Conservation (phyloP, 2,113 vertebrate genomes). For the Galbula dea region DNA sequence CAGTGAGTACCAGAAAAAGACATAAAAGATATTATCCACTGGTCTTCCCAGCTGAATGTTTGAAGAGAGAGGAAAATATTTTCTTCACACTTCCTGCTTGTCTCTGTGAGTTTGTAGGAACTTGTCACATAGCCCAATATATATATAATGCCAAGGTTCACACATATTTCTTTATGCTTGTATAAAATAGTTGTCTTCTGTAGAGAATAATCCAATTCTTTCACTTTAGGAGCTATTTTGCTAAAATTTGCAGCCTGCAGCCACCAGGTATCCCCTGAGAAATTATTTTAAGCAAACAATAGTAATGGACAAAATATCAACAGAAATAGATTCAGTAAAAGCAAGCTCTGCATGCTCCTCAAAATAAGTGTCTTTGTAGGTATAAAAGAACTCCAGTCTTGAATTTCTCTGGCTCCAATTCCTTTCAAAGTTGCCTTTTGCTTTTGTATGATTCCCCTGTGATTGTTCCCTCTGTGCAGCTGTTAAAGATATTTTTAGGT, state of each 20-base stretch:
- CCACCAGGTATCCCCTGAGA: not conserved
- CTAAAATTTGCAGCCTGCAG: not conserved
- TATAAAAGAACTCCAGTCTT: slow-evolving; percentile 28
- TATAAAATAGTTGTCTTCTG: slow-evolving; percentile 30
- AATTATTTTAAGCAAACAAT: slow-evolving; percentile 45
- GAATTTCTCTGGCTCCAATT: slow-evolving; percentile 34
- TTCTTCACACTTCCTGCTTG: slow-evolving; percentile 1
- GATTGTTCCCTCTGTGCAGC: slow-evolving; percentile 44
- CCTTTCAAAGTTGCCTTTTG: slow-evolving; percentile 46
- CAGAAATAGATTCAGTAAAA: slow-evolving; percentile 32
- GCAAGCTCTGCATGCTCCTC: not conserved
- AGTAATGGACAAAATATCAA: not conserved
- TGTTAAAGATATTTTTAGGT: slow-evolving; percentile 68
- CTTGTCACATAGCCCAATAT: not conserved
- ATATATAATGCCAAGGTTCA: slow-evolving; percentile 9
- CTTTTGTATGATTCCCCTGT: slow-evolving; percentile 17
- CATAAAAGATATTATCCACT: not conserved
- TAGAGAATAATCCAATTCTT: slow-evolving; percentile 29
- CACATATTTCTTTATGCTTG: not conserved
- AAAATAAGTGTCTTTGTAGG: slow-evolving; percentile 14
- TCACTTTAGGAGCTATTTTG: slow-evolving; percentile 22
- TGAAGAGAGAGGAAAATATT: slow-evolving; percentile 7
- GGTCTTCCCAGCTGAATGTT: not conserved
- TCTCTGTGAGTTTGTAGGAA: slow-evolving; percentile 21
- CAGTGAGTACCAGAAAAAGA: not conserved